Base-by-base conservation (phyloP, 2,888 invertebrate species). In the Watsonalla binaria region DNA sequence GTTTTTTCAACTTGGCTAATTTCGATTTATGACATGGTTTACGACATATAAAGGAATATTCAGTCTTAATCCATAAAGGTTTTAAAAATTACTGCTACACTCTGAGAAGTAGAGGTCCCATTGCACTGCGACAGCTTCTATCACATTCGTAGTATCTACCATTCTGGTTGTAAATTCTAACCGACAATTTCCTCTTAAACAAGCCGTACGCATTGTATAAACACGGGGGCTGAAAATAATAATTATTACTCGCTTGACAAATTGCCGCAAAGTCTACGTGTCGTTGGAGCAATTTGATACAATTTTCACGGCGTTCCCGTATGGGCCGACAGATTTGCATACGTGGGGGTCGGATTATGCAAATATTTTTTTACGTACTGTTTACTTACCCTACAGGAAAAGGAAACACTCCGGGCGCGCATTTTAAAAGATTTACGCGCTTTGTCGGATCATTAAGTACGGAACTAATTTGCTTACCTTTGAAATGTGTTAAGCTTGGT, bases 401-500 rank as follows among this genome's bases (percentile, higher is more conserved):
- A 85, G 88, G 87, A 84, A 88, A 83, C 84, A 86, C 82, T 84
- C 76, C 70, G 80, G 80, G 84, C 66, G 80, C 76, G 80, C 84
- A 82, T 89, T 89, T 86, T 86, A 88, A 90, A 90, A 90, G 90
- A 90, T 90, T 90, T 90, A 90, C 88, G 83, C 88, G 81, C 88
- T 86, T 90, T 89, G 90, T 87, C 88, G 90, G 90, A 86, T 88
- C 90, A 90, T 90, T 90, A 90, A 88, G 84, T 89, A 80, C 80
- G 86, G 87, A 89, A 89, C 89, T 90, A 90, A 90, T 90, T 90
- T 90, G 90, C 88, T 88, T 89, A 90, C 90, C 89, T 90, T 89
- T 89, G 87, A 86, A 90, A 90, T 86, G 90, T 89, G 90, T 84
- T 84, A 84, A 81, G 82, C 86, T 84, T 81, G 84, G 84, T 85